Evolutionary conservation across 2,888 invertebrate species (phyloP).

Genomic region (Axea sp.): DNA sequence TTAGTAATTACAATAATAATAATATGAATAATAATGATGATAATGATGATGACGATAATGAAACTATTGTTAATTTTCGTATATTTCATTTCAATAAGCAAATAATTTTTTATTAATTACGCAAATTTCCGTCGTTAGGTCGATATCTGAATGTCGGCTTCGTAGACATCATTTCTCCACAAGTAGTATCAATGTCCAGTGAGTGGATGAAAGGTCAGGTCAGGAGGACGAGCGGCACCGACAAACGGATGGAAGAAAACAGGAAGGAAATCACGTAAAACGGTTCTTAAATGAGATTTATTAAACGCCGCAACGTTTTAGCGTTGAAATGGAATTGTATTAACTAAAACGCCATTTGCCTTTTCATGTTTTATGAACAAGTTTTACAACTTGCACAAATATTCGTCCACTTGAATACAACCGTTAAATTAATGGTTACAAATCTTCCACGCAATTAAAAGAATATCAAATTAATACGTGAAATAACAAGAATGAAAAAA

Average conservation of each 20-base stretch:
- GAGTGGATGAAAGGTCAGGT: conserved; percentile 16
- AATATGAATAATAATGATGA: no score
- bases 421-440: conserved; percentile 2
- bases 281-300: conserved; percentile 66
- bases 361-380: not conserved
- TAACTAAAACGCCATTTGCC: conserved; percentile 22
- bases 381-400: not conserved
- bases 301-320: conserved; percentile 55
- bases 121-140: not conserved
- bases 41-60: no score
- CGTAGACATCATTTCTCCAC: conserved; percentile 13
- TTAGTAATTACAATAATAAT: no score
- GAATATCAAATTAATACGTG: no score
- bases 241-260: conserved; percentile 47
- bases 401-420: not conserved
- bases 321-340: conserved; percentile 31
- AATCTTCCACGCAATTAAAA: no score
- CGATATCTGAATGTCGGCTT: not conserved
- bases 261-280: conserved; percentile 62
- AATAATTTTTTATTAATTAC: no score
- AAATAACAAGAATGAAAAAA: no score
- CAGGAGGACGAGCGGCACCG: conserved; percentile 25
- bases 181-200: conserved; percentile 10
- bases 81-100: no score
- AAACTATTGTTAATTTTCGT: no score